phyloP scores from a whole-genome alignment of 2,113 vertebrate genomes.

The Gopherus evgoodei region DNA sequence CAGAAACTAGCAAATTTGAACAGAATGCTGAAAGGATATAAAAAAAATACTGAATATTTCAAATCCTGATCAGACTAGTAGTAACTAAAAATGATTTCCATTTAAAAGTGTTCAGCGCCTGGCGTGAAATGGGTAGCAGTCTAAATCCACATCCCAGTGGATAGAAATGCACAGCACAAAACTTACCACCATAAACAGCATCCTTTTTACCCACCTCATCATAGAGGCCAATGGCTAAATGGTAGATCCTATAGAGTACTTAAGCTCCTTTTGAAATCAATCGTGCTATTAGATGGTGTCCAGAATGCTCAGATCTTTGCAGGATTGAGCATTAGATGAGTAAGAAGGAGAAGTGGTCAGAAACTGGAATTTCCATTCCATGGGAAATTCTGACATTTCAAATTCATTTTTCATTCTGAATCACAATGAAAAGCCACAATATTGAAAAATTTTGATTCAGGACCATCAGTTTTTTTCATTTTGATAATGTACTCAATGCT shows the following conservation, averaged over 20 bases:
- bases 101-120: not conserved
- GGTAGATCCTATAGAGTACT: not conserved
- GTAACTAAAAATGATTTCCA: not conserved
- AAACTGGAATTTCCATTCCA: not conserved
- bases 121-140: not conserved
- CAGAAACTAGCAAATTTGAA: not conserved
- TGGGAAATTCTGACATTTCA: not conserved
- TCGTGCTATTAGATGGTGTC: not conserved
- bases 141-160: not conserved
- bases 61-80: not conserved
- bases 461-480: not conserved
- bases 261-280: not conserved
- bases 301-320: not conserved
- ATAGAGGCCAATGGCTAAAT: not conserved
- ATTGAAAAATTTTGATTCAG: not conserved
- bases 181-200: not conserved
- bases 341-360: not conserved
- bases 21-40: not conserved
- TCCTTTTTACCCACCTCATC: not conserved
- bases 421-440: not conserved
- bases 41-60: not conserved
- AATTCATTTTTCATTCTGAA: not conserved
- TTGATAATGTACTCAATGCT: not conserved
- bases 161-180: not conserved
- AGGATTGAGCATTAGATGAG: not conserved